These are phyloP conservation scores for Catharus minimus DNA, from an alignment of 2,113 vertebrate species.

Conservation along the genomic window DNA sequence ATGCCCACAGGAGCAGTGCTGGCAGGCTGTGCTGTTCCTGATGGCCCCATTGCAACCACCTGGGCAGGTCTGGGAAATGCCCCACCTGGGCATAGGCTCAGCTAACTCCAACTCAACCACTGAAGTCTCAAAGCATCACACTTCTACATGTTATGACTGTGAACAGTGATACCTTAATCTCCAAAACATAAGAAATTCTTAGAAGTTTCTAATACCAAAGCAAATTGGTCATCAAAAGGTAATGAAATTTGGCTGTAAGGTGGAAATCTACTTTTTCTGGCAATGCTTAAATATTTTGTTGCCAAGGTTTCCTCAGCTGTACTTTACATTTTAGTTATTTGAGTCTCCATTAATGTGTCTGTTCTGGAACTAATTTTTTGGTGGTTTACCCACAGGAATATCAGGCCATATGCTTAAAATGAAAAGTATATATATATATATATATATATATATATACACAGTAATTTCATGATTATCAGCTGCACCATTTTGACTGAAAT, in stretches of 20 bases:
- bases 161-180: neutral
- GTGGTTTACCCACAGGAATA: constrained; percentile 53
- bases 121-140: neutral
- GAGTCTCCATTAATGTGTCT: constrained; percentile 30
- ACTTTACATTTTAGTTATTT: neutral
- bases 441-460: too few relatives aligned
- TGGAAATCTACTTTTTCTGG: constrained; percentile 13
- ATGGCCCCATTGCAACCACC: accelerated
- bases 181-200: neutral
- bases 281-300: neutral
- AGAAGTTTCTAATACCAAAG: neutral
- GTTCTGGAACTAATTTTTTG: constrained; percentile 58
- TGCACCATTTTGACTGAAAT: too few relatives aligned
- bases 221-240: neutral
- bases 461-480: too few relatives aligned
- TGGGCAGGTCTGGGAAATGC: accelerated
- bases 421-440: neutral
- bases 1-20: neutral
- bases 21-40: neutral
- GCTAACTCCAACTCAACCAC: neutral
- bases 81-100: accelerated
- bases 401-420: constrained; percentile 50
- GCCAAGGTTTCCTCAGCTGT: constrained; percentile 43
- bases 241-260: neutral
- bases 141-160: neutral